phyloP scores from a whole-genome alignment of 2,113 vertebrate genomes.

The Cebidichthys violaceus region DNA sequence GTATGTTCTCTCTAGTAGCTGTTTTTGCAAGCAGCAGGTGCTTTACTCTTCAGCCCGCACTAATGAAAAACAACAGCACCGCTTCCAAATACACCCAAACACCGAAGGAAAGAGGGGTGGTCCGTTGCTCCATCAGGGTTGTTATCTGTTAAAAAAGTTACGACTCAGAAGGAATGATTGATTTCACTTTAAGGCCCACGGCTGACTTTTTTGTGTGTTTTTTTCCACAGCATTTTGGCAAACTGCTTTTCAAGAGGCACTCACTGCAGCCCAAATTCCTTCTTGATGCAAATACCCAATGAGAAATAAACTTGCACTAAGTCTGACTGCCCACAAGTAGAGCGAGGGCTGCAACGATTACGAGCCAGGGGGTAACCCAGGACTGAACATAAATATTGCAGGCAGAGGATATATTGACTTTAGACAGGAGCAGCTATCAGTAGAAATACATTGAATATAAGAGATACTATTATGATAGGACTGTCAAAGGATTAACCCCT shows the following conservation, averaged over 20 bases:
- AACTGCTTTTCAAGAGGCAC: slow-evolving; percentile 24
- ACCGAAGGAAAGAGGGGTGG: slow-evolving; percentile 12
- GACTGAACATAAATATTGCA: background rate
- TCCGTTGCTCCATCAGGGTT: slow-evolving; percentile 19
- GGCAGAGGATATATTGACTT: background rate
- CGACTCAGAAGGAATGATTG: slow-evolving; percentile 46
- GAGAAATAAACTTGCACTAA: slow-evolving; percentile 1
- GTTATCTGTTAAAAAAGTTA: slow-evolving; percentile 66
- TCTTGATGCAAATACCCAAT: slow-evolving; percentile 10
- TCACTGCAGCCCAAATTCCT: slow-evolving; percentile 7
- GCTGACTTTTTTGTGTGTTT: slow-evolving; percentile 24
- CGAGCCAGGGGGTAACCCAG: background rate
- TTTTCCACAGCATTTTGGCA: slow-evolving; percentile 37
- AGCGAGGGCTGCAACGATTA: background rate
- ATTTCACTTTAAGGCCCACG: slow-evolving; percentile 46
- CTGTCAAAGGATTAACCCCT: background rate
- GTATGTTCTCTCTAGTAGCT: slow-evolving; percentile 35
- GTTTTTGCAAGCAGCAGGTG: slow-evolving; percentile 66
- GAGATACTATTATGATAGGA: background rate
- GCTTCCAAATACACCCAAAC: slow-evolving; percentile 54
- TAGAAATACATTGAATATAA: slow-evolving; percentile 1
- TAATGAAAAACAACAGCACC: slow-evolving; percentile 56
- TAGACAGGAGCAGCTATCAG: slow-evolving; percentile 12
- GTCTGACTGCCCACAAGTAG: slow-evolving; percentile 13
- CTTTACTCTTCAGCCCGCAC: slow-evolving; percentile 54